Evolutionary conservation across 2,888 invertebrate genomes (phyloP).

Genomic region (Phalera bucephala): DNA sequence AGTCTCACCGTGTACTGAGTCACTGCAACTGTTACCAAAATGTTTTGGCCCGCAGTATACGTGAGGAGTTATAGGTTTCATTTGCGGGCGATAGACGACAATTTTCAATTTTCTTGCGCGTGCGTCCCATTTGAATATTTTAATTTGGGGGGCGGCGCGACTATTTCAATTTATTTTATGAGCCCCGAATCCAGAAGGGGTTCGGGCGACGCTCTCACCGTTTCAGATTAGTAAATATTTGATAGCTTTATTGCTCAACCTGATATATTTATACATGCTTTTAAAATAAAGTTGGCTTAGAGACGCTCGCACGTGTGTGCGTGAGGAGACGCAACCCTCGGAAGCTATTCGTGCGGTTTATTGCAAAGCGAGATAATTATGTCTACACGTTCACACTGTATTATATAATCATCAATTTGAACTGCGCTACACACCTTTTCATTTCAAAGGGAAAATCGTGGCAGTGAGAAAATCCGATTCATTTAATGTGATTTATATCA

Average conservation of each 20-base stretch:
- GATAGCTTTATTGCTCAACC: constrained; percentile 80
- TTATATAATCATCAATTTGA: constrained; percentile 1
- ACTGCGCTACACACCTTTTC: neutral
- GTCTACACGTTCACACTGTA: neutral
- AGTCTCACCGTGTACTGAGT: too few species aligned
- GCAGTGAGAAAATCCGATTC: neutral
- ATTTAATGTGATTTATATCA: constrained; percentile 2
- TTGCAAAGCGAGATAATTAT: neutral
- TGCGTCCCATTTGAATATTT: constrained; percentile 84
- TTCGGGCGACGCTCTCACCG: constrained; percentile 72
- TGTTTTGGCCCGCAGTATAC: constrained; percentile 60
- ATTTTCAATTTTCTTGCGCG: constrained; percentile 84
- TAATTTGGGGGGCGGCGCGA: constrained; percentile 83
- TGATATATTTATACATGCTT: constrained; percentile 75
- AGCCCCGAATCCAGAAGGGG: constrained; percentile 77
- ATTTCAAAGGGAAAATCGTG: neutral
- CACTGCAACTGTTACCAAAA: too few species aligned
- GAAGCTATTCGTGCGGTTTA: constrained; percentile 3
- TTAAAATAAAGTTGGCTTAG: constrained; percentile 54
- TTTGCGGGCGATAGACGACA: constrained; percentile 83
- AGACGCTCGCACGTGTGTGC: constrained; percentile 12
- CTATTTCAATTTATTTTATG: constrained; percentile 84
- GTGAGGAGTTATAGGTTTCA: constrained; percentile 81
- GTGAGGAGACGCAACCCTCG: constrained; percentile 1
- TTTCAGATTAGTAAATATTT: constrained; percentile 83